Conservation (phyloP, 1,140 invertebrate genomes). For the Hyphantria cunea region DNA sequence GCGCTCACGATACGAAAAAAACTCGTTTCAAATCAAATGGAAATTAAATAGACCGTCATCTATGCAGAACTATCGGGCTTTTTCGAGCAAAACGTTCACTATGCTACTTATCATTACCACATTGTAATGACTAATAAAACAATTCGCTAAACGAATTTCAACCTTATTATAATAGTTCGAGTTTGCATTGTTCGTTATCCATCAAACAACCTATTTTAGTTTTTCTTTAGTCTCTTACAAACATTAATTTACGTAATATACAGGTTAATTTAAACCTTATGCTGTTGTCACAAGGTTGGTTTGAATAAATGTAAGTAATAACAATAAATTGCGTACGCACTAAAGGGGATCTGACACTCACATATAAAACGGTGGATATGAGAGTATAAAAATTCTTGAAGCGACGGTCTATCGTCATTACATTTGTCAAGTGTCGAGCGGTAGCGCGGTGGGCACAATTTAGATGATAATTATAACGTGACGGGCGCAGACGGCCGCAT, state of each 20-base stretch:
- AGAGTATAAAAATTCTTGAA: constrained; percentile 78
- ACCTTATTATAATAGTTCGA: constrained; percentile 30
- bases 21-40: constrained; percentile 62
- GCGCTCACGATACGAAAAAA: constrained; percentile 44
- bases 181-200: constrained; percentile 23
- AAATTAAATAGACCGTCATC: constrained; percentile 74
- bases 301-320: constrained; percentile 8
- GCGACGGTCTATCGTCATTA: constrained; percentile 74
- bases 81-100: constrained; percentile 72
- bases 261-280: constrained; percentile 14
- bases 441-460: constrained; percentile 73
- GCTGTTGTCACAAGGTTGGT: background rate
- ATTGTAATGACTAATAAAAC: constrained; percentile 55
- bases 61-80: constrained; percentile 70
- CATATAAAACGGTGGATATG: constrained; percentile 77
- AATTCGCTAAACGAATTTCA: constrained; percentile 35
- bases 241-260: background rate
- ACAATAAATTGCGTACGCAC: constrained; percentile 38
- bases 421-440: constrained; percentile 78
- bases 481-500: constrained; percentile 25
- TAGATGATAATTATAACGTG: constrained; percentile 78
- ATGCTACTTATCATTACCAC: constrained; percentile 47
- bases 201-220: constrained; percentile 30
- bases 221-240: constrained; percentile 22
- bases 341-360: constrained; percentile 71